Evolutionary conservation across 2,797 vertebrate species (phyloP).

Genomic region (Menidia menidia): DNA sequence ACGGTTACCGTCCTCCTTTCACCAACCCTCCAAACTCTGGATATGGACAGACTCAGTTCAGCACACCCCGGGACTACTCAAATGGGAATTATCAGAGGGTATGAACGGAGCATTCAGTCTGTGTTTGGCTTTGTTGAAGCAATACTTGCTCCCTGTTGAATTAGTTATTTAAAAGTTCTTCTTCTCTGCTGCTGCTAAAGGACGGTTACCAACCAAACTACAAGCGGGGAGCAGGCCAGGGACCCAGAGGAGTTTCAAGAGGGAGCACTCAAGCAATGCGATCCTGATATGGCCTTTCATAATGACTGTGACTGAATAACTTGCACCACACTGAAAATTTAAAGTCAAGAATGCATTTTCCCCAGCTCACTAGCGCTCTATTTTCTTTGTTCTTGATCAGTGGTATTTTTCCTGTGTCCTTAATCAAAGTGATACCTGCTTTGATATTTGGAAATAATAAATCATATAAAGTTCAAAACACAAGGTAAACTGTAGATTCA

Average conservation of each 20-base stretch:
- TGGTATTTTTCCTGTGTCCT: conserved; percentile 73
- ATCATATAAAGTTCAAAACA: conserved; percentile 74
- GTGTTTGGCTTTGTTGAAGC: neutral
- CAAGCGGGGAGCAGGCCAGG: conserved; percentile 95
- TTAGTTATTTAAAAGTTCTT: conserved; percentile 36
- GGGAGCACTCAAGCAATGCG: conserved; percentile 87
- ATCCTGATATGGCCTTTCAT: conserved; percentile 80
- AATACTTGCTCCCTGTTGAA: conserved; percentile 5
- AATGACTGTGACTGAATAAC: conserved; percentile 81
- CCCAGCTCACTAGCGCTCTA: conserved; percentile 70
- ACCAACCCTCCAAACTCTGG: conserved; percentile 93
- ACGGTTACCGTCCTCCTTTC: conserved; percentile 94
- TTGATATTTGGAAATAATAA: conserved; percentile 75
- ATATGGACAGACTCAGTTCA: conserved; percentile 95
- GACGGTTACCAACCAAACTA: conserved; percentile 98
- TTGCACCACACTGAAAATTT: conserved; percentile 83
- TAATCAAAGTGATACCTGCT: conserved; percentile 71
- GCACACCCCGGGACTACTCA: conserved; percentile 93
- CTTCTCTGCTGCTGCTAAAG: conserved; percentile 71
- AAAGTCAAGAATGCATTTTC: conserved; percentile 75
- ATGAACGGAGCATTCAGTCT: conserved; percentile 54
- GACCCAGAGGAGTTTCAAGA: conserved; percentile 93
- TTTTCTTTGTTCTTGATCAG: conserved; percentile 68
- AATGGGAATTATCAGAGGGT: conserved; percentile 94
- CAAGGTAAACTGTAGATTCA: conserved; percentile 74